phyloP scores from a whole-genome alignment of 2,797 vertebrate species.

The Pempheris klunzingeri region DNA sequence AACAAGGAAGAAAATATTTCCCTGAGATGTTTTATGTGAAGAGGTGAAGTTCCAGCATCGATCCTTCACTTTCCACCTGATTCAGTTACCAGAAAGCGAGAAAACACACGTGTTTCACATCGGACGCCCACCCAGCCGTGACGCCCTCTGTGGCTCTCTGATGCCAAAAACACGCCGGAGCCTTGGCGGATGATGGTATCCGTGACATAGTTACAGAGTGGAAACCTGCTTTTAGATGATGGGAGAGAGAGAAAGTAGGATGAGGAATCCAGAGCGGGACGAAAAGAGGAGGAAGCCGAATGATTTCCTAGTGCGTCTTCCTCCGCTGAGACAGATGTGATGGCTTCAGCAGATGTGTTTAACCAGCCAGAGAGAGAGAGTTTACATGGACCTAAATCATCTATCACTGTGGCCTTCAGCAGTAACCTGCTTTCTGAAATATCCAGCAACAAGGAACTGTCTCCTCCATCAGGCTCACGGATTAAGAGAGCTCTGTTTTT shows the following conservation, averaged over 20 bases:
- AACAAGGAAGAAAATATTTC: slow-evolving; percentile 7
- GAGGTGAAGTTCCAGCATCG: slow-evolving; percentile 20
- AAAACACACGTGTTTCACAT: slow-evolving; percentile 65
- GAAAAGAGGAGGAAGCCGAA: slow-evolving; percentile 45
- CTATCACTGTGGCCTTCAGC: slow-evolving; percentile 19
- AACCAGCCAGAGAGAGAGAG: slow-evolving; percentile 3
- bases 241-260: slow-evolving; percentile 33
- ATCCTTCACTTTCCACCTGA: slow-evolving; percentile 36
- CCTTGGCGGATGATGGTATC: slow-evolving; percentile 50
- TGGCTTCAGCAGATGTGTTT: slow-evolving; percentile 71
- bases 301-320: slow-evolving; percentile 54
- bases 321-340: slow-evolving; percentile 68
- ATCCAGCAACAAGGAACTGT: not conserved
- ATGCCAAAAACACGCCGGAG: slow-evolving; percentile 63
- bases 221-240: slow-evolving; percentile 37
- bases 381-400: slow-evolving; percentile 30
- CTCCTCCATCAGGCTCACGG: not conserved
- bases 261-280: slow-evolving; percentile 47
- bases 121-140: slow-evolving; percentile 43
- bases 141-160: slow-evolving; percentile 46
- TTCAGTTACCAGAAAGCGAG: slow-evolving; percentile 30
- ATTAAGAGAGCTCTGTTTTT: not conserved
- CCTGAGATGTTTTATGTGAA: slow-evolving; percentile 33
- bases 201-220: slow-evolving; percentile 36
- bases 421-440: slow-evolving; percentile 19